Evolutionary conservation across 2,113 vertebrate genomes (phyloP).

Genomic region (Hymenochirus boettgeri): DNA sequence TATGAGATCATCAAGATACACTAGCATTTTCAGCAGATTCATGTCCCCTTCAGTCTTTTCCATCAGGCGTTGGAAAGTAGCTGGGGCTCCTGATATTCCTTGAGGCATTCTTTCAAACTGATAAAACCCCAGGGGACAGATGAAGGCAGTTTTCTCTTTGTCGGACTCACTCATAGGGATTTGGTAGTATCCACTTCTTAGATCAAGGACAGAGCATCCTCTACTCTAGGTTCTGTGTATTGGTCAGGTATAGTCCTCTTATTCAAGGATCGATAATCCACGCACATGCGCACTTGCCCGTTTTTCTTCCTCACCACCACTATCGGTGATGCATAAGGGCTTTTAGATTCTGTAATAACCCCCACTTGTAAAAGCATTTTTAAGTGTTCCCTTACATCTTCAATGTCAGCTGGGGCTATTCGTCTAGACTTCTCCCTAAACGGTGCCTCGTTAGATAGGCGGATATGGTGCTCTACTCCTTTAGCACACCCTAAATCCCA

Average conservation of each 20-base stretch:
- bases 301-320: background rate
- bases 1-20: background rate
- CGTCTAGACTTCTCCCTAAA: background rate
- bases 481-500: background rate
- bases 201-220: slow-evolving; percentile 34
- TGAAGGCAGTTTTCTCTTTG: slow-evolving; percentile 32
- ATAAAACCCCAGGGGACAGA: background rate
- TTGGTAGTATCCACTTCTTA: slow-evolving; percentile 30
- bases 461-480: background rate
- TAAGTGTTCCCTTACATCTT: background rate
- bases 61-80: background rate
- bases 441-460: background rate
- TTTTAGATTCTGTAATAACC: slow-evolving; percentile 1
- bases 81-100: background rate
- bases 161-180: slow-evolving; percentile 25
- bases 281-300: background rate
- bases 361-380: background rate
- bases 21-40: background rate
- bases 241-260: background rate
- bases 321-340: background rate
- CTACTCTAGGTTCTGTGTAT: slow-evolving; percentile 1
- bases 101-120: slow-evolving; percentile 3
- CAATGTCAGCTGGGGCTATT: background rate
- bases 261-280: background rate
- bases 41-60: background rate